These are phyloP conservation scores for Caenorhabditis sp. DNA, from an alignment of 2,888 invertebrate species.

Conservation along the genomic window DNA sequence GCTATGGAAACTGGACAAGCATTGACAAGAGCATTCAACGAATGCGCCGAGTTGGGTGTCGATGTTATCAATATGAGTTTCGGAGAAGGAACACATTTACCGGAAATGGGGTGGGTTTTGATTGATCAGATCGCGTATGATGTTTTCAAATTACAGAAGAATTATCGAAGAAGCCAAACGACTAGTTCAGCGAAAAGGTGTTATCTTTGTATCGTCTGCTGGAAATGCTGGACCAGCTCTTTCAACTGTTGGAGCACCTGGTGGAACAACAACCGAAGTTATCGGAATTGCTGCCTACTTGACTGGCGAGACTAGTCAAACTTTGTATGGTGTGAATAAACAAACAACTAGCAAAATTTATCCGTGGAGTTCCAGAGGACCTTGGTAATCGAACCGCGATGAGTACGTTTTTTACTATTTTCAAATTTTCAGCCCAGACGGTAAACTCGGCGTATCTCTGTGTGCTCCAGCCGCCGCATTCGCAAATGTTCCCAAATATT, in stretches of 20 bases:
- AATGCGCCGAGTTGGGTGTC: slow-evolving; percentile 73
- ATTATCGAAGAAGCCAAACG: slow-evolving; percentile 78
- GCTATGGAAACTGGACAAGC: slow-evolving; percentile 97
- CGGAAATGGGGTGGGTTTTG: slow-evolving; percentile 81
- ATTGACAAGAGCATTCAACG: slow-evolving; percentile 81
- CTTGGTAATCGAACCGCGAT: slow-evolving; percentile 63
- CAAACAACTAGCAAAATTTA: slow-evolving; percentile 86
- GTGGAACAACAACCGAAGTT: slow-evolving; percentile 67
- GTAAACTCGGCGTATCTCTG: slow-evolving; percentile 85
- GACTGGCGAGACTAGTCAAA: slow-evolving; percentile 95
- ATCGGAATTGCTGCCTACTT: slow-evolving; percentile 89
- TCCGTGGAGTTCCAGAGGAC: slow-evolving; percentile 76
- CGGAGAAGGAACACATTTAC: slow-evolving; percentile 92
- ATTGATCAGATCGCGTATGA: neutral
- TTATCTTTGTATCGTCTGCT: slow-evolving; percentile 90
- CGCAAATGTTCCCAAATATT: slow-evolving; percentile 89
- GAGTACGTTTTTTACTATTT: too few species aligned
- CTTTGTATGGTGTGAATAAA: slow-evolving; percentile 73
- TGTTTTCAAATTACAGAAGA: slow-evolving; percentile 77
- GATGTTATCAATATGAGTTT: slow-evolving; percentile 98
- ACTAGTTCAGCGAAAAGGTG: slow-evolving; percentile 85
- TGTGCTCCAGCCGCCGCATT: slow-evolving; percentile 95
- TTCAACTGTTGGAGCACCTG: slow-evolving; percentile 83
- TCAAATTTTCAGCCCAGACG: slow-evolving; percentile 77
- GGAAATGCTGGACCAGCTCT: slow-evolving; percentile 94